A percentile compares a stretch with the other conserved stretches of the same genome.
phyloP scores from a whole-genome alignment of 2,888 invertebrate species.

The Synergus umbraculus region DNA sequence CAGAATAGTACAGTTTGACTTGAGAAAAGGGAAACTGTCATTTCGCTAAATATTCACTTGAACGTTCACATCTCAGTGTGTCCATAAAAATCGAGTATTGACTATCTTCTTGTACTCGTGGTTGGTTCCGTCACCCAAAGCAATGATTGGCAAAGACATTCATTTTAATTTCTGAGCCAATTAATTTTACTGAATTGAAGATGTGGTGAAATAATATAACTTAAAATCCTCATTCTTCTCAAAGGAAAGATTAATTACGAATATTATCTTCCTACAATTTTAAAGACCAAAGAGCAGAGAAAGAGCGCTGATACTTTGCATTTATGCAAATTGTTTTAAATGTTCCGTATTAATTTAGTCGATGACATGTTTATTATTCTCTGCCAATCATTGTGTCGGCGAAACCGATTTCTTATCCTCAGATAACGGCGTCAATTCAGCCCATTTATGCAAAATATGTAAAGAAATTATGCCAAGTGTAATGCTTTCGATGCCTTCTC shows the following conservation, averaged over 20 bases:
- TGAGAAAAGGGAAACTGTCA: slow-evolving; percentile 57
- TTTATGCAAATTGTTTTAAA: neutral
- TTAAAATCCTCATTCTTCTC: too few species aligned
- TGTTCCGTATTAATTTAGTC: slow-evolving; percentile 1
- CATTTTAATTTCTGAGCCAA: neutral
- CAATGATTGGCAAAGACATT: slow-evolving; percentile 10
- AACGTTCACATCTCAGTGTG: slow-evolving; percentile 57
- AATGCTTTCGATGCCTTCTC: slow-evolving; percentile 53
- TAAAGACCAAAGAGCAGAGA: neutral
- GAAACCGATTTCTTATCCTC: slow-evolving; percentile 45
- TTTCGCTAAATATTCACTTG: slow-evolving; percentile 55
- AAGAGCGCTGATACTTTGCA: neutral
- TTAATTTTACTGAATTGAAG: neutral
- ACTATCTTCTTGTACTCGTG: slow-evolving; percentile 58
- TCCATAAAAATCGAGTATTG: slow-evolving; percentile 62
- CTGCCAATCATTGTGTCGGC: slow-evolving; percentile 30
- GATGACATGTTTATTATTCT: neutral
- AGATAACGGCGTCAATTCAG: slow-evolving; percentile 48
- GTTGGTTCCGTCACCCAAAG: slow-evolving; percentile 9
- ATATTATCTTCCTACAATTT: neutral
- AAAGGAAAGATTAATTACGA: neutral
- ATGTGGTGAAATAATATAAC: too few species aligned
- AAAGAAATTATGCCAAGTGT: slow-evolving; percentile 52
- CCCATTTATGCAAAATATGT: slow-evolving; percentile 51
- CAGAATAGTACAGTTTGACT: slow-evolving; percentile 69